phyloP scores from a whole-genome alignment of 2,888 invertebrate genomes.

The Fragum sueziense region DNA sequence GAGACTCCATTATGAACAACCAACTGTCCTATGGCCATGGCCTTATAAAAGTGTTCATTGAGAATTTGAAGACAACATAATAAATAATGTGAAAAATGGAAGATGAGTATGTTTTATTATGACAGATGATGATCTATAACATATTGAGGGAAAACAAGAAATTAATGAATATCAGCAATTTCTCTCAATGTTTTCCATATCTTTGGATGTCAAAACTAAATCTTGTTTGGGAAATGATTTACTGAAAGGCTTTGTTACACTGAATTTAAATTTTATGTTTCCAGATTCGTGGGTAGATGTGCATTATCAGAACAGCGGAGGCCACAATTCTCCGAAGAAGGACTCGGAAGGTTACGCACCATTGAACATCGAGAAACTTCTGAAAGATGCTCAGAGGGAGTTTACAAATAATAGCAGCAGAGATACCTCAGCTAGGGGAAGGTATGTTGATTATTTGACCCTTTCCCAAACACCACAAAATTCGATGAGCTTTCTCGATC shows the following conservation, averaged over 20 bases:
- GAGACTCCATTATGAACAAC: not conserved
- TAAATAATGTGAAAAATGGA: not conserved
- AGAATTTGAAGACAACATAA: not conserved
- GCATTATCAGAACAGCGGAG: conserved; percentile 54
- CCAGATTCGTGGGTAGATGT: conserved; percentile 79
- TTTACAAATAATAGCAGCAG: conserved; percentile 75
- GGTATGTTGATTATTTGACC: conserved; percentile 57
- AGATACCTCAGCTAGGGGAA: conserved; percentile 73
- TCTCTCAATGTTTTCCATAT: not conserved
- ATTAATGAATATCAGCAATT: not conserved
- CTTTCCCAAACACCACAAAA: not conserved
- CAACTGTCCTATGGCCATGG: not conserved
- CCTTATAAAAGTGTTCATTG: not conserved
- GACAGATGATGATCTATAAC: not conserved
- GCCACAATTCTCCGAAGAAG: conserved; percentile 43
- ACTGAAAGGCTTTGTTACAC: not conserved
- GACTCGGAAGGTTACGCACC: conserved; percentile 59
- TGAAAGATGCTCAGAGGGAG: conserved; percentile 80
- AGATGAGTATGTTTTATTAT: not conserved
- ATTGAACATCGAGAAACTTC: conserved; percentile 77
- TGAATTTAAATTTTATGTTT: conserved; percentile 11
- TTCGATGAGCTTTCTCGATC: not conserved
- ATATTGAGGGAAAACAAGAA: not conserved
- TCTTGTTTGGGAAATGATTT: not conserved
- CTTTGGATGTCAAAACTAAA: not conserved